Base-by-base conservation (phyloP, 2,888 invertebrate species). In the Drosophila multiciliata region DNA sequence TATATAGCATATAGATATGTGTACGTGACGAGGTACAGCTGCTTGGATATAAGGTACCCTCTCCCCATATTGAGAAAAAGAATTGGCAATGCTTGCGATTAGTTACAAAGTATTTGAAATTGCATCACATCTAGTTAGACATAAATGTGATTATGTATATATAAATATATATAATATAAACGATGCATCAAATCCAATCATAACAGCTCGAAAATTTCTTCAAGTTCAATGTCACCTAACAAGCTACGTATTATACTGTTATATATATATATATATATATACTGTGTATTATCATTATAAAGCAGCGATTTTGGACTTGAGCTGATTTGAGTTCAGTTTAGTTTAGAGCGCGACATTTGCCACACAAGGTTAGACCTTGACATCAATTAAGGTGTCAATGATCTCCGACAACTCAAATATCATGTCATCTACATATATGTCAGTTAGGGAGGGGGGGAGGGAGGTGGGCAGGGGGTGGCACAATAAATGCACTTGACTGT, bases 311-410 rank as follows among this genome's bases (percentile, higher is more conserved):
- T 23, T 23, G 32, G 35, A 53, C 53, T 35, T 29, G 55, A 55
- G 55, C 66, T 73, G 73, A 66, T 65, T 55, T 40, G 45, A 80
- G 79, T 71, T 71, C 50, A 70, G 71, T 62, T 71, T 58, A 54
- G 64, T 69, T 60, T 75, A 66, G 45, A 57, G 42, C 45, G 55
- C 66, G 69, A 79, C 80, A 70, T 57, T 64, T 75, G 70, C 53
- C 59, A 79, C 53, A 90, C 58, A 58, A 63, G 62, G 45, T 68
- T 67, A 57, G 58, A 90, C 90, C 90, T 91, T 90, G 90, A 90
- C 90, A 90, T 83, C 89, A 91, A 90, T 90, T 82, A 89, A 86
- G 79, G 86, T 90, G 91, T 91, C 91, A 90, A 81, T 90, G 87
- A 66, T 87, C 45, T 45, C 87, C 77, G 57, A 12, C 26, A 52